phyloP scores from a whole-genome alignment of 2,797 vertebrate genomes.

The Hippoglossus hippoglossus region DNA sequence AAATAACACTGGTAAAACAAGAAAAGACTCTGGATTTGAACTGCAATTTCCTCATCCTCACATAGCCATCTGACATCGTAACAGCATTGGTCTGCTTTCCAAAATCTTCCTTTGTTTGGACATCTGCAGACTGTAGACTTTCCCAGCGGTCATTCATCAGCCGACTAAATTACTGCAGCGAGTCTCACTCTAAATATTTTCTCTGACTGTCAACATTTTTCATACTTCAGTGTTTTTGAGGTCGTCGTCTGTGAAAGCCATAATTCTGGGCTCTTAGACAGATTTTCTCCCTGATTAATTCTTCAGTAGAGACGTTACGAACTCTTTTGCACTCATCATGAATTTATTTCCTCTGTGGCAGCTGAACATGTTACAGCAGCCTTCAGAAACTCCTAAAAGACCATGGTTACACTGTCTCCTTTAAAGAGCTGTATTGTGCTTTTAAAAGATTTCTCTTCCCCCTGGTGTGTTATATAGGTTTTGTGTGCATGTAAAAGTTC shows the following conservation, averaged over 20 bases:
- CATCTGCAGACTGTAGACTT: too few relatives aligned
- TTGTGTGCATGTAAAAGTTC: too few relatives aligned
- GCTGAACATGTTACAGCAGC: background rate
- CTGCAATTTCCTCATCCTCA: background rate
- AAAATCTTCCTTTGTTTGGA: background rate
- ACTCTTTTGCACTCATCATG: background rate
- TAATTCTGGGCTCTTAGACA: background rate
- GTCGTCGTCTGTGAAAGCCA: background rate
- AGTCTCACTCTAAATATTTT: background rate
- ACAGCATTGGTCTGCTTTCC: background rate
- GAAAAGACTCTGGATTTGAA: background rate
- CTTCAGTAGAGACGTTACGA: background rate
- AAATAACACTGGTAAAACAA: background rate
- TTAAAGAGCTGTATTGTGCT: too few relatives aligned
- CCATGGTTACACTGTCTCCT: background rate
- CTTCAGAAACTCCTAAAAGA: background rate
- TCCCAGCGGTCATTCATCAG: background rate
- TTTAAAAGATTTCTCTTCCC: too few relatives aligned
- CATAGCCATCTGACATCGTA: background rate
- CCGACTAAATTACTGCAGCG: background rate
- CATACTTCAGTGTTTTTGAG: background rate
- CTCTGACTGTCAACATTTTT: background rate
- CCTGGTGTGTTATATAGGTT: too few relatives aligned
- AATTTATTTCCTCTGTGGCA: slow-evolving; percentile 1
- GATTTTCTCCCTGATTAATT: background rate